phyloP scores from a whole-genome alignment of 2,888 invertebrate species.

The Dyspetes luteomarginatus region DNA sequence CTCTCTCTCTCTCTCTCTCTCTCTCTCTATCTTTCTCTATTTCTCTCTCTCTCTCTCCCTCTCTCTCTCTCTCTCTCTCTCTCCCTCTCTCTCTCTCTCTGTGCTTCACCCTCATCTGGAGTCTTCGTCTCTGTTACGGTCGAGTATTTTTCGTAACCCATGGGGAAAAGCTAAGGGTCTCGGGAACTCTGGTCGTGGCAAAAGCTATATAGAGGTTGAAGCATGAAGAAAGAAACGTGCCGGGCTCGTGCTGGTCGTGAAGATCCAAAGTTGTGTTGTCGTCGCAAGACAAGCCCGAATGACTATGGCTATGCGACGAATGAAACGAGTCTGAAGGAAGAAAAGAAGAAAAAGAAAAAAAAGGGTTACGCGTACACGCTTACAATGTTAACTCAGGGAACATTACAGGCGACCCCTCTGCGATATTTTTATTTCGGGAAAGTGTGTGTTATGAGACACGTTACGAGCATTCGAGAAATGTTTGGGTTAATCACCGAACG shows the following conservation, averaged over 20 bases:
- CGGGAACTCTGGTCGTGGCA: slow-evolving; percentile 29
- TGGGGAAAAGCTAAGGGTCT: slow-evolving; percentile 51
- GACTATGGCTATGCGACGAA: not conserved
- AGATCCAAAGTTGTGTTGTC: slow-evolving; percentile 5
- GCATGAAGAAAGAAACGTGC: slow-evolving; percentile 20
- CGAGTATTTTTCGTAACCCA: slow-evolving; percentile 43
- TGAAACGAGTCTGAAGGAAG: not conserved
- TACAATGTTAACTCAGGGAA: not conserved
- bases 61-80: not conserved
- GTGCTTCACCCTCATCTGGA: slow-evolving; percentile 25
- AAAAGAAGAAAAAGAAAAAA: slow-evolving; percentile 21
- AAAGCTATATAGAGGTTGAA: slow-evolving; percentile 27
- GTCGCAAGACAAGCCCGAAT: not conserved
- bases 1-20: slow-evolving; percentile 54
- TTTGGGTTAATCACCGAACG: slow-evolving; percentile 57
- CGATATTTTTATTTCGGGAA: slow-evolving; percentile 49
- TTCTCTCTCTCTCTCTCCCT: not conserved
- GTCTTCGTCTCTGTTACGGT: slow-evolving; percentile 32
- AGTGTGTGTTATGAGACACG: slow-evolving; percentile 43
- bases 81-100: not conserved
- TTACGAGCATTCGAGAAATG: slow-evolving; percentile 6
- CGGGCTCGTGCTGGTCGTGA: slow-evolving; percentile 1
- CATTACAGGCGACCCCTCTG: not conserved
- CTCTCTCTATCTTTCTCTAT: slow-evolving; percentile 51
- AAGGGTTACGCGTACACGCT: slow-evolving; percentile 31